phyloP scores from a whole-genome alignment of 2,797 vertebrate species.

The Sphaeramia orbicularis region DNA sequence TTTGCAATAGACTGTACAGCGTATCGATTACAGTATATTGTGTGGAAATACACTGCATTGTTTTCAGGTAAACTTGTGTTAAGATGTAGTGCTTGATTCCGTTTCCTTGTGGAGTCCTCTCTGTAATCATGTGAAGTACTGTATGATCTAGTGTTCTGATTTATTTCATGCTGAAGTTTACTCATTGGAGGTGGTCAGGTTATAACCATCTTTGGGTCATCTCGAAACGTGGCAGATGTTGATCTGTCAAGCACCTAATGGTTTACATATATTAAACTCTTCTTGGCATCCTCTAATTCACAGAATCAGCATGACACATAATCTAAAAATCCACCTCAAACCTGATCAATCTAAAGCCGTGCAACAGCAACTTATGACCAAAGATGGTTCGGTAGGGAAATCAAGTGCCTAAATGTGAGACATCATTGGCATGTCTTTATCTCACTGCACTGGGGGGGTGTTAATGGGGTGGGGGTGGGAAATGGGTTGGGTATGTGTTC shows the following conservation, averaged over 20 bases:
- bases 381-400: conserved; percentile 85
- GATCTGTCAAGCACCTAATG: conserved; percentile 28
- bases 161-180: conserved; percentile 73
- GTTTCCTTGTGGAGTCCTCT: conserved; percentile 81
- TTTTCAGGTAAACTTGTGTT: conserved; percentile 80
- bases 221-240: conserved; percentile 47
- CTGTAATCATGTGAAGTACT: conserved; percentile 78
- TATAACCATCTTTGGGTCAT: conserved; percentile 77
- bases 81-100: conserved; percentile 76
- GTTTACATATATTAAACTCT: conserved; percentile 22
- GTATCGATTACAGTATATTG: conserved; percentile 74
- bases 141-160: conserved; percentile 77
- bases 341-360: conserved; percentile 57
- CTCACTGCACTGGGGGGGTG: conserved; percentile 76
- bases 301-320: conserved; percentile 23
- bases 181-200: conserved; percentile 67
- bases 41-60: conserved; percentile 75
- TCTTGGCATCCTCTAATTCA: conserved; percentile 35
- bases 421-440: conserved; percentile 80
- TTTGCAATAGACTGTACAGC: conserved; percentile 80
- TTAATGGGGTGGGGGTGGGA: conserved; percentile 63
- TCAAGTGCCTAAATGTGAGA: conserved; percentile 87
- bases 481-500: conserved; percentile 69
- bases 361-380: conserved; percentile 80
- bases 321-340: conserved; percentile 56